Percentiles rank a stretch among this genome's conserved stretches.
Evolutionary conservation across 2,113 vertebrate species (phyloP).

Genomic region (Callocephalon fimbriatum): DNA sequence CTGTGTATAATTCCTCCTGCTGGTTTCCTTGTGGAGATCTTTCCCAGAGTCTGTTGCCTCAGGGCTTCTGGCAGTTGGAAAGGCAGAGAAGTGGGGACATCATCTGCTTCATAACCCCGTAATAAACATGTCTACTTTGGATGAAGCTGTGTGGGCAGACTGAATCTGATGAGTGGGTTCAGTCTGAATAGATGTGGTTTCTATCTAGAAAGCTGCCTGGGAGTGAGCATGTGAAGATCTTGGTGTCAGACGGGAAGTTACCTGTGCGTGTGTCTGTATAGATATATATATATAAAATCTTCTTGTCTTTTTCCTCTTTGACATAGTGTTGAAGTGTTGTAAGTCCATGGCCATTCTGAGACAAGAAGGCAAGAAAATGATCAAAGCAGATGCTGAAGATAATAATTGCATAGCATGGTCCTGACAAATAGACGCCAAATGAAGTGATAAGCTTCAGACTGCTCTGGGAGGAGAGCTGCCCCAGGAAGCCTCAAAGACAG

Average conservation of each 20-base stretch:
- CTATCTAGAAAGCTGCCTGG: neutral
- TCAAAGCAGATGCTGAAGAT: neutral
- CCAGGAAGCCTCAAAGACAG: neutral
- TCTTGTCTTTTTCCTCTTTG: neutral
- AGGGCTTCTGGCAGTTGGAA: neutral
- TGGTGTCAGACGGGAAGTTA: neutral
- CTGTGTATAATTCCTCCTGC: neutral
- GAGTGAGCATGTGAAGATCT: neutral
- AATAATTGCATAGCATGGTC: neutral
- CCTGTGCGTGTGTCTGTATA: no score
- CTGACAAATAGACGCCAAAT: neutral
- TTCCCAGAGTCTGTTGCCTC: neutral
- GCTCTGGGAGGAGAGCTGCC: slow-evolving; percentile 4
- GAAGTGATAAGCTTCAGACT: neutral
- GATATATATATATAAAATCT: neutral
- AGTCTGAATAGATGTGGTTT: neutral
- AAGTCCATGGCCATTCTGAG: neutral
- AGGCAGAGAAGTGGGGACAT: neutral
- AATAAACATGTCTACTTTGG: neutral
- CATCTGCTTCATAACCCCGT: neutral
- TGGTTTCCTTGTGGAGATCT: neutral
- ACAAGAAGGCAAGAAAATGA: neutral
- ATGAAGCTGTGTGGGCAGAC: neutral
- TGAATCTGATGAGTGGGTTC: neutral
- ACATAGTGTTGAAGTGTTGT: neutral